A percentile compares a stretch with the other conserved stretches of the same genome.
Evolutionary conservation across 2,113 vertebrate species (phyloP).

Genomic region (Fukomys damarensis): DNA sequence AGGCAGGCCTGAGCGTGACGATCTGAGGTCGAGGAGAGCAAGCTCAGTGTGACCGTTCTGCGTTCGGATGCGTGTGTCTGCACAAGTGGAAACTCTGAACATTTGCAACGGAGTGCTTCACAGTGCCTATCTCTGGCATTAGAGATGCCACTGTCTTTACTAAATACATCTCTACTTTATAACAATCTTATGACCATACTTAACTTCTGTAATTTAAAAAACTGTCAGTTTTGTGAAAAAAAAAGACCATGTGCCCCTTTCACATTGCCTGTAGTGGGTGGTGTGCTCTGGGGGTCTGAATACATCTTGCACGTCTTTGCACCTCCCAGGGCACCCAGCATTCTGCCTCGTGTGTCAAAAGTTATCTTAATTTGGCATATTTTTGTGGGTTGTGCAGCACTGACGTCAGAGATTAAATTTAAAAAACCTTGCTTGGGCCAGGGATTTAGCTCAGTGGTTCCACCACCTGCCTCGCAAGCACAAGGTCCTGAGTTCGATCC

Average conservation of each 20-base stretch:
- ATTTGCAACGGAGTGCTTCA: neutral
- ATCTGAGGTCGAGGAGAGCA: neutral
- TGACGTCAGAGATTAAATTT: neutral
- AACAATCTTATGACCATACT: neutral
- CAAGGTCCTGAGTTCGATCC: too few relatives aligned
- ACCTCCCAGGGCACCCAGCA: neutral
- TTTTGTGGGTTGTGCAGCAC: neutral
- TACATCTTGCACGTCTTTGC: neutral
- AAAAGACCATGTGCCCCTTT: neutral
- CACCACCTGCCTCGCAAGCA: too few relatives aligned
- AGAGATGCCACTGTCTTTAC: neutral
- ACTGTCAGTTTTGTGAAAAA: neutral
- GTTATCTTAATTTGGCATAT: slow-evolving; percentile 23
- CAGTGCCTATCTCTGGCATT: neutral
- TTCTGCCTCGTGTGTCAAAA: neutral
- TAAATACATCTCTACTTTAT: slow-evolving; percentile 21
- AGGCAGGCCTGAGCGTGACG: neutral
- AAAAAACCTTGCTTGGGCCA: too few relatives aligned
- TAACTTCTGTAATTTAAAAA: neutral
- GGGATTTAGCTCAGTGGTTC: too few relatives aligned
- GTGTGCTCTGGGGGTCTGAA: neutral
- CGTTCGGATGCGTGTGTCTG: neutral
- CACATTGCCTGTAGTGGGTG: neutral
- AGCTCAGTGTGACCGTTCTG: neutral
- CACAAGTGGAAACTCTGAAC: neutral